Percentiles rank a stretch among this genome's conserved stretches.
phyloP scores from a whole-genome alignment of 1,140 invertebrate genomes.

The Listronotus bonariensis region DNA sequence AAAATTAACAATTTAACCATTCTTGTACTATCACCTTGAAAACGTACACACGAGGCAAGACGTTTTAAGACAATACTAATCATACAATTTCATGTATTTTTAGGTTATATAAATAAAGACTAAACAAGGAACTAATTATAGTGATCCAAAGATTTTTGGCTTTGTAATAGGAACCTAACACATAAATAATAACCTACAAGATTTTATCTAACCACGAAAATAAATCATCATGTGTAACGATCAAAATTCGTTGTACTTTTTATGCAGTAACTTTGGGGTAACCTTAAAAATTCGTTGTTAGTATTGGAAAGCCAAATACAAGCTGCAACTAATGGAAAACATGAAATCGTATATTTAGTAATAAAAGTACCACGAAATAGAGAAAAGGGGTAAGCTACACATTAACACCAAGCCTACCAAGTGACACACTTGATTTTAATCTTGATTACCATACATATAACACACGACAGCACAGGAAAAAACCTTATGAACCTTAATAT shows the following conservation, averaged over 20 bases:
- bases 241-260: slow-evolving; percentile 12
- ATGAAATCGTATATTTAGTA: slow-evolving; percentile 23
- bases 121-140: too few species aligned
- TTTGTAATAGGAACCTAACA: not conserved
- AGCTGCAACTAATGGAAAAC: not conserved
- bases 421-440: slow-evolving; percentile 1
- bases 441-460: slow-evolving; percentile 1
- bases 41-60: slow-evolving; percentile 9
- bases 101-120: not conserved
- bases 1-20: not conserved
- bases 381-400: slow-evolving; percentile 5
- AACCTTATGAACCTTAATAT: not conserved
- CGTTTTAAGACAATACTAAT: not conserved
- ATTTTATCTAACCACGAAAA: not conserved
- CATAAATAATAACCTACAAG: too few species aligned
- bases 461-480: slow-evolving; percentile 3
- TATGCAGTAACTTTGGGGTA: slow-evolving; percentile 9
- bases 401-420: slow-evolving; percentile 8
- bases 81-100: slow-evolving; percentile 15
- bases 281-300: slow-evolving; percentile 12
- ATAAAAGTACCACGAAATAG: slow-evolving; percentile 1
- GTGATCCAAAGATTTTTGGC: not conserved
- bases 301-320: not conserved
- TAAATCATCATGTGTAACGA: not conserved
- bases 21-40: not conserved